Evolutionary conservation across 2,113 vertebrate genomes (phyloP), one percentile per base, ranked within the genome.

Genomic region (Poeciliopsis prolifica): DNA sequence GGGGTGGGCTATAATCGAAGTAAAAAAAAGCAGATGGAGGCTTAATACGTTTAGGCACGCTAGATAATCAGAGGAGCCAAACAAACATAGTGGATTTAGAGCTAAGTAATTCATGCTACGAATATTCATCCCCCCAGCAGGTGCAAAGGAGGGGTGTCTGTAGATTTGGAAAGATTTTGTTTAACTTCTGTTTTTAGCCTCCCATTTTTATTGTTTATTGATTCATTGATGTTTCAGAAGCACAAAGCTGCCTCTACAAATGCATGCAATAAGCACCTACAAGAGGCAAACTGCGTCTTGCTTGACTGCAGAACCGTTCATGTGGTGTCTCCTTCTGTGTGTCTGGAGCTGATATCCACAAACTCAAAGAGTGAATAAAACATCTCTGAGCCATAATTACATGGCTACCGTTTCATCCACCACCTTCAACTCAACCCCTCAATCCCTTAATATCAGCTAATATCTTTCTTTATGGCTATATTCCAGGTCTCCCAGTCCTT

Each of bases 301-400:
- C 61, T 4, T 14, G 26, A 51, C 28, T 31, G 67, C 79, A 65
- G 75, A 44, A 44, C 73, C 37, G 35, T 26, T 67, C 74, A 74
- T 61, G 61, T 64, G 10, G 44, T 0, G 63, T 40, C 48, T 89
- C 86, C 76, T 74, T 81, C 71, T 19, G 33, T 60, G 68, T 30
- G 69, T 65, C 63, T 58, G 37, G 30, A 64, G 48, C 33, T 70
- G 61, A 78, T 81, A 86, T 93, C 86, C 90, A 90, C 92, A 93
- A 97, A 95, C 93, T 93, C 90, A 94, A 87, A 83, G 83, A 79
- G 84, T 87, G 88, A 92, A 95, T 94, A 95, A 92, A 95, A 95
- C 94, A 93, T 81, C 93, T 93, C 92, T 91, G 89, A 86, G 87
- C 94, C 84, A 80, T 82, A 10, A n/a, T 9, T 58, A 73, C 81